Evolutionary conservation across 2,113 vertebrate species (phyloP).

Genomic region (Cariama cristata): DNA sequence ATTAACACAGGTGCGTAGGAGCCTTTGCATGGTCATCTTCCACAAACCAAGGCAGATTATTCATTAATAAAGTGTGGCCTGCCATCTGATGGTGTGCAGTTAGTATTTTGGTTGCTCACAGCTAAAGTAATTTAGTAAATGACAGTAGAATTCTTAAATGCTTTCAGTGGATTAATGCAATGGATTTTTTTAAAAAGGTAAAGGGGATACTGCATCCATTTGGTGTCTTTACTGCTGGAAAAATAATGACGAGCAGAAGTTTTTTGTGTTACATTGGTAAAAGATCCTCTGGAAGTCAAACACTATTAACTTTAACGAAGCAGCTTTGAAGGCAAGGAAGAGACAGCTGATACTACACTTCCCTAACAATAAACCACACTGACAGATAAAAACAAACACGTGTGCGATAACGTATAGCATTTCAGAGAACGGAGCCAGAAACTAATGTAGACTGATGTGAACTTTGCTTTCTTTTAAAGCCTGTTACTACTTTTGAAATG

Average conservation of each 20-base stretch:
- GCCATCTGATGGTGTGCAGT: not conserved
- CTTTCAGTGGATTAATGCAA: not conserved
- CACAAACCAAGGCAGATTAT: not conserved
- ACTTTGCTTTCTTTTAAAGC: slow-evolving; percentile 20
- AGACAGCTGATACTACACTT: slow-evolving; percentile 79
- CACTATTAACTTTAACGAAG: slow-evolving; percentile 81
- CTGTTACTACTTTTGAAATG: slow-evolving; percentile 26
- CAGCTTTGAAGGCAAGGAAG: slow-evolving; percentile 74
- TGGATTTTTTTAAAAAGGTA: not conserved
- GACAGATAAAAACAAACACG: slow-evolving; percentile 85
- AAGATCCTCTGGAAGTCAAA: slow-evolving; percentile 76
- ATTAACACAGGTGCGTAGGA: not conserved
- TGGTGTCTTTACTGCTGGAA: slow-evolving; percentile 65
- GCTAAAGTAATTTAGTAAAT: not conserved
- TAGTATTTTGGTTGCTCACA: not conserved
- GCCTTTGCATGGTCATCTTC: not conserved
- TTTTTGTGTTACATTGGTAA: slow-evolving; percentile 60
- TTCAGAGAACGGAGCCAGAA: slow-evolving; percentile 68
- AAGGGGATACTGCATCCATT: slow-evolving; percentile 20
- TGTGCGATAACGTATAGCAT: slow-evolving; percentile 64
- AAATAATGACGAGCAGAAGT: slow-evolving; percentile 39
- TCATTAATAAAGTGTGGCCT: not conserved
- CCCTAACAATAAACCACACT: slow-evolving; percentile 80
- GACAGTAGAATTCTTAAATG: not conserved
- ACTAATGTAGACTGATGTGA: slow-evolving; percentile 3